These are phyloP conservation scores for Gallinago stenura DNA, from an alignment of 2,797 vertebrate species.

Conservation along the genomic window DNA sequence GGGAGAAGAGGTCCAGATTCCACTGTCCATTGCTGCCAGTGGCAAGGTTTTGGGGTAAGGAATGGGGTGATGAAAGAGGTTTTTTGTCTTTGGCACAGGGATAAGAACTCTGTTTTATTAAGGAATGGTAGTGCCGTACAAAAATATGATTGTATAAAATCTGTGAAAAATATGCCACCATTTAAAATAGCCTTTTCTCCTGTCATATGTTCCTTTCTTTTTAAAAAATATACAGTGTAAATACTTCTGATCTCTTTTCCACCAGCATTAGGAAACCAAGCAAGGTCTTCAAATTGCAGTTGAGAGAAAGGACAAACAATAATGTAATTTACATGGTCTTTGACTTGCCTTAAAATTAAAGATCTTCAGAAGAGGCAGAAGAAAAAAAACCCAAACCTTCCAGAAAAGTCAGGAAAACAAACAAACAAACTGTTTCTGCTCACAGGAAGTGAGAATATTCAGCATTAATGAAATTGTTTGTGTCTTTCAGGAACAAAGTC, in stretches of 20 bases:
- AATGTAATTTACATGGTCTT: background rate
- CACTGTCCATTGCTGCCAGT: background rate
- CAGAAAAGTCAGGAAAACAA: background rate
- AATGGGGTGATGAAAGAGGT: background rate
- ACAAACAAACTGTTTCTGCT: background rate
- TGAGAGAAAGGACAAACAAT: background rate
- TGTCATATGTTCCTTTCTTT: background rate
- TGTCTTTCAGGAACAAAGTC: background rate
- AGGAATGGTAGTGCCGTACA: background rate
- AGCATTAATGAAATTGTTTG: background rate
- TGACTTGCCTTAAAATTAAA: background rate
- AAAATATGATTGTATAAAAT: constrained; percentile 32
- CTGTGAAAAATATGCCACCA: constrained; percentile 7
- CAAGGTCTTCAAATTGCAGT: background rate
- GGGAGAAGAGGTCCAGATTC: background rate
- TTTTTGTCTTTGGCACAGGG: background rate
- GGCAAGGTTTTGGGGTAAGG: background rate
- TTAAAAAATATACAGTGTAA: background rate
- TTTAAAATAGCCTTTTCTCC: background rate
- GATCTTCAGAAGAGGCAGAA: background rate
- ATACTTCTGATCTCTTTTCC: background rate
- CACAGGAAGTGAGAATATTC: background rate
- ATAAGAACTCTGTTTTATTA: background rate
- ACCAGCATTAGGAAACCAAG: background rate
- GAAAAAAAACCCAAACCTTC: background rate